These are phyloP conservation scores for Diprion similis DNA, from an alignment of 1,140 invertebrate genomes.

Conservation along the genomic window DNA sequence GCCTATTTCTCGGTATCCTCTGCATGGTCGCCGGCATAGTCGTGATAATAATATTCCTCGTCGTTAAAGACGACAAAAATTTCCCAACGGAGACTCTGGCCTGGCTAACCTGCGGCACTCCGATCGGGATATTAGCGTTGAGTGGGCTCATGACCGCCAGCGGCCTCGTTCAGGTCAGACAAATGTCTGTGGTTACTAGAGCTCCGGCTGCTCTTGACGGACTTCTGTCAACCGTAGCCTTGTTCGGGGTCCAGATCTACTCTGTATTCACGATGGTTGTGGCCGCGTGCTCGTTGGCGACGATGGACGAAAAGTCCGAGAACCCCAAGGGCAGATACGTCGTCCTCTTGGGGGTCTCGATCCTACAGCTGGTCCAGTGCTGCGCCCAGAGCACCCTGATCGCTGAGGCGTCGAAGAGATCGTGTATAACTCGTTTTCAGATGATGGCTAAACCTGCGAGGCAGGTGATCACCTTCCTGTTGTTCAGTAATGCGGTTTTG, in stretches of 20 bases:
- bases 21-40: conserved; percentile 69
- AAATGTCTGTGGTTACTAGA: conserved; percentile 58
- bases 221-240: conserved; percentile 61
- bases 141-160: conserved; percentile 52
- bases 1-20: conserved; percentile 68
- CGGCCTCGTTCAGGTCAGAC: conserved; percentile 58
- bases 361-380: conserved; percentile 65
- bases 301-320: conserved; percentile 28
- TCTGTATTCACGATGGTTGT: conserved; percentile 66
- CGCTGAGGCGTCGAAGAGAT: conserved; percentile 66
- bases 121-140: conserved; percentile 56
- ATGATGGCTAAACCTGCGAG: conserved; percentile 68
- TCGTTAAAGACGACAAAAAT: conserved; percentile 66
- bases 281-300: conserved; percentile 50
- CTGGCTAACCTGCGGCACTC: conserved; percentile 59
- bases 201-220: conserved; percentile 59
- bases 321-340: conserved; percentile 44
- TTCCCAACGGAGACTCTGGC: conserved; percentile 59
- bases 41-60: conserved; percentile 70
- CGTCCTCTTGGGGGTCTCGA: conserved; percentile 59
- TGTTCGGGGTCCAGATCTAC: conserved; percentile 67
- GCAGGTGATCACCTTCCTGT: conserved; percentile 72
- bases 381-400: conserved; percentile 69
- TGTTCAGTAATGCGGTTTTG: conserved; percentile 73
- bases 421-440: conserved; percentile 63